Base-by-base conservation (phyloP, 2,888 invertebrate genomes). In the Thelaira solivaga region DNA sequence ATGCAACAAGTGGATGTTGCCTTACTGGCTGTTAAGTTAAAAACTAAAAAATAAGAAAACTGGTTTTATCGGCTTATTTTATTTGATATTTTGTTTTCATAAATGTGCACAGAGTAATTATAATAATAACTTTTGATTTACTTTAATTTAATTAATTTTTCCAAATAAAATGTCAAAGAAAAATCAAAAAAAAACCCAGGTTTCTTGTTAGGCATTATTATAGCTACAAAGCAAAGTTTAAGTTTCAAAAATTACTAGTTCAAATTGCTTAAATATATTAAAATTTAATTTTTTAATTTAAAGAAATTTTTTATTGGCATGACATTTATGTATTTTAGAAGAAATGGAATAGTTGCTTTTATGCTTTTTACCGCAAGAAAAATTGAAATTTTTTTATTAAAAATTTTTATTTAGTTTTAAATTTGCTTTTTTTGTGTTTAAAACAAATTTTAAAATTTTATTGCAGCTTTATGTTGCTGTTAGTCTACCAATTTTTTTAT, bases 1-100 rank as follows among this genome's bases (percentile, higher is more conserved):
- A 68, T 77, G 77, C 73, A 77, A 64, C 77, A 77, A 77, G 77
- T 73, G 73, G 68, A 77, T 77, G 77, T 73, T 73, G 77, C 73
- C 77, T 49, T 73, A 69, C 73, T 73, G 77, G 77, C 73, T 77
- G 77, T 73, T 68, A 73, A 57, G 68, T 77, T 49, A 61, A 61
- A 34, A 45, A n/a, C n/a, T n/a, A 45, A 31, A 47, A 47, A 22
- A 31, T 18, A 39, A 49, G 31, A 67, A 49, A 64, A 78, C 73
- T 78, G 77, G 77, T 78, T 73, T 49, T 49, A 68, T 73, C 69
- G 73, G 77, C 68, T 59, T 51, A 51, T 59, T 73, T 59, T 73
- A 68, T 77, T 77, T 77, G 73, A 77, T 73, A 51, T 57, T 67
- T 43, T 22, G 2, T 34, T 36, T 36, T 39, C 39, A 59, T 39